Conservation (phyloP, 2,888 invertebrate species). For the Dicranocentrus wangi region DNA sequence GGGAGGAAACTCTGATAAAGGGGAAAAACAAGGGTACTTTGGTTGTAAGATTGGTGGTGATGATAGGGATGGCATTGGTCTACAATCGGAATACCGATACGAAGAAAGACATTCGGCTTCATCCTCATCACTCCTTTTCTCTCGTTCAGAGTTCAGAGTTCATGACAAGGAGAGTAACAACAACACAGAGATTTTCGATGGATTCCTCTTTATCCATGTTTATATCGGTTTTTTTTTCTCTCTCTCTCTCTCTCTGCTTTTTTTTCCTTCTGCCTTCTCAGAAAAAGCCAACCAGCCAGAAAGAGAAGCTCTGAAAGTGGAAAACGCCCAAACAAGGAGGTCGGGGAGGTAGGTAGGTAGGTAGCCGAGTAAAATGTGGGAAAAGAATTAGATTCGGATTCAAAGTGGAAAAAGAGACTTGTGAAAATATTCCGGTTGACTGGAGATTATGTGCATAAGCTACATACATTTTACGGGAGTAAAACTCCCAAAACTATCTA, state of each 20-base stretch:
- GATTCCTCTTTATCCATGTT: too few species aligned
- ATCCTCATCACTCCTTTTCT: constrained; percentile 11
- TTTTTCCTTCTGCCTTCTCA: too few species aligned
- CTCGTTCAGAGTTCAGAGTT: constrained; percentile 19
- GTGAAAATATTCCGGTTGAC: constrained; percentile 51
- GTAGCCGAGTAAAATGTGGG: not conserved
- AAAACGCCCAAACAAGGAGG: constrained; percentile 33
- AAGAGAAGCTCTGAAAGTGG: not conserved
- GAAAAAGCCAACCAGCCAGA: too few species aligned
- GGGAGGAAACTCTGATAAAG: too few species aligned
- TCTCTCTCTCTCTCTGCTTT: not conserved
- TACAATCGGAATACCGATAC: too few species aligned
- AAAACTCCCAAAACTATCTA: not conserved
- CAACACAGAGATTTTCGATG: not conserved
- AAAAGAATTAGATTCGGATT: too few species aligned
- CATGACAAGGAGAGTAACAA: constrained; percentile 2
- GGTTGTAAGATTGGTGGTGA: not conserved
- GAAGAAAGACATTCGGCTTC: too few species aligned
- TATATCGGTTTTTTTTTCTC: too few species aligned
- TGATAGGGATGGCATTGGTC: too few species aligned
- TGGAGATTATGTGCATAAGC: constrained; percentile 23
- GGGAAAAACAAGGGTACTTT: not conserved
- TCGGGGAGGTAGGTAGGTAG: too few species aligned
- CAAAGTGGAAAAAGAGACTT: not conserved
- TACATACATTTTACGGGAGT: not conserved